A percentile compares a stretch with the other conserved stretches of the same genome.
phyloP scores from a whole-genome alignment of 2,888 invertebrate species.

The Pollenia griseotomentosa region DNA sequence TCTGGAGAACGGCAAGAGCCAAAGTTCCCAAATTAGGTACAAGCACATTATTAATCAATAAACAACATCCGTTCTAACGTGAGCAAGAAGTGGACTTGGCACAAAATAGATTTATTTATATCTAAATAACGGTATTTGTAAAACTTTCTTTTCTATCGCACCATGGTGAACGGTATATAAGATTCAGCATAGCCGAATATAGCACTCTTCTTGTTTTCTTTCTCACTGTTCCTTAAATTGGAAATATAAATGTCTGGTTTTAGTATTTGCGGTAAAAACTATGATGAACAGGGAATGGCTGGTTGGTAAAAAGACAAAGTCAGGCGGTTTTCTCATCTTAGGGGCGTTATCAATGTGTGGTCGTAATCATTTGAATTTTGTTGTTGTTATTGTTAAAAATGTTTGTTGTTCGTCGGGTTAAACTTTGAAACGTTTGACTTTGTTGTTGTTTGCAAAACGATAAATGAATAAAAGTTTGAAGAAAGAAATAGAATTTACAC shows the following conservation, averaged over 20 bases:
- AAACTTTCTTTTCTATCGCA: no score
- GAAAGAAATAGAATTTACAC: slow-evolving; percentile 34
- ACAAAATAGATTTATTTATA: no score
- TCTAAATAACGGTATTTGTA: no score
- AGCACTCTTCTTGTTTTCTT: neutral
- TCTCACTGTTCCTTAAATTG: slow-evolving; percentile 23
- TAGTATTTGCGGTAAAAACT: slow-evolving; percentile 47
- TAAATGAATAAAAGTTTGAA: slow-evolving; percentile 54
- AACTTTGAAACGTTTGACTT: slow-evolving; percentile 44
- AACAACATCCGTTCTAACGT: no score
- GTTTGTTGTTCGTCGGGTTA: slow-evolving; percentile 50
- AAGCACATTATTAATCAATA: no score
- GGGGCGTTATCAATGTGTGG: slow-evolving; percentile 69
- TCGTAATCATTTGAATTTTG: slow-evolving; percentile 46
- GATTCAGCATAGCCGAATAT: no score
- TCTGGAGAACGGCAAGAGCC: no score
- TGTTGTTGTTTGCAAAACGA: slow-evolving; percentile 32
- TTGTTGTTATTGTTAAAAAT: slow-evolving; percentile 29
- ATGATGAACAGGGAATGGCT: slow-evolving; percentile 31
- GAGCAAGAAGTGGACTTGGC: no score
- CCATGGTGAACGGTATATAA: no score
- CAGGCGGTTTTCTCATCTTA: slow-evolving; percentile 58
- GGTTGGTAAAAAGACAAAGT: slow-evolving; percentile 23
- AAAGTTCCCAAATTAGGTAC: no score
- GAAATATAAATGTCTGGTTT: slow-evolving; percentile 45